These are phyloP conservation scores for Noctua janthina DNA, from an alignment of 2,888 invertebrate species.

Conservation along the genomic window DNA sequence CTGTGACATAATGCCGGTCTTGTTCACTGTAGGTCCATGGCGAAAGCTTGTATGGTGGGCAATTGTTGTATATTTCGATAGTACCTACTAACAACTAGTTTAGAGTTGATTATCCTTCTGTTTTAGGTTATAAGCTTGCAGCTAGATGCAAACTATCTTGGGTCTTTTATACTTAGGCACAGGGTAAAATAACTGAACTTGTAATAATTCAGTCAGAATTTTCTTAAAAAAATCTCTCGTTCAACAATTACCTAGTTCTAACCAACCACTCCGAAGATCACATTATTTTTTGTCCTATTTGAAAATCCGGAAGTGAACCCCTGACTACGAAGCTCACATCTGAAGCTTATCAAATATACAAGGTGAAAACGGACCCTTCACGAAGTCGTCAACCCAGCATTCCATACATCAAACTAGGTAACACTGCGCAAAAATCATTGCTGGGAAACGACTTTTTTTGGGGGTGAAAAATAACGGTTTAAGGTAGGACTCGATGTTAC, in stretches of 20 bases:
- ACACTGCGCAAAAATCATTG: neutral
- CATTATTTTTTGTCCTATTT: neutral
- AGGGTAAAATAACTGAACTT: neutral
- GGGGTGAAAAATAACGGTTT: neutral
- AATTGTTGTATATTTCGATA: neutral
- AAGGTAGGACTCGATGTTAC: neutral
- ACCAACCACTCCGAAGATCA: neutral
- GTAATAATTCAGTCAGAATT: neutral
- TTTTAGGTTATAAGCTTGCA: neutral
- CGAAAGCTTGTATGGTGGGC: slow-evolving; percentile 21
- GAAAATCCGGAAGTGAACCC: neutral
- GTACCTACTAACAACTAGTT: neutral
- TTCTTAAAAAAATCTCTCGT: neutral
- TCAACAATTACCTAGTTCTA: neutral
- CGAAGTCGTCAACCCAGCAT: neutral
- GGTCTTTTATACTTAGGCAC: neutral
- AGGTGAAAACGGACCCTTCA: no score
- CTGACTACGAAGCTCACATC: neutral
- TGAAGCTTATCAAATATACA: neutral
- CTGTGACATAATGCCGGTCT: neutral
- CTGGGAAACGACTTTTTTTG: neutral
- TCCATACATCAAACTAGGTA: neutral
- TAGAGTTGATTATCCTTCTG: neutral
- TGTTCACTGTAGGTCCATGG: neutral
- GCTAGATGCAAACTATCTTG: neutral